Evolutionary conservation across 64 coral and sea anemone genomes (phyloP).

Genomic region (Pocillopora damicornis): DNA sequence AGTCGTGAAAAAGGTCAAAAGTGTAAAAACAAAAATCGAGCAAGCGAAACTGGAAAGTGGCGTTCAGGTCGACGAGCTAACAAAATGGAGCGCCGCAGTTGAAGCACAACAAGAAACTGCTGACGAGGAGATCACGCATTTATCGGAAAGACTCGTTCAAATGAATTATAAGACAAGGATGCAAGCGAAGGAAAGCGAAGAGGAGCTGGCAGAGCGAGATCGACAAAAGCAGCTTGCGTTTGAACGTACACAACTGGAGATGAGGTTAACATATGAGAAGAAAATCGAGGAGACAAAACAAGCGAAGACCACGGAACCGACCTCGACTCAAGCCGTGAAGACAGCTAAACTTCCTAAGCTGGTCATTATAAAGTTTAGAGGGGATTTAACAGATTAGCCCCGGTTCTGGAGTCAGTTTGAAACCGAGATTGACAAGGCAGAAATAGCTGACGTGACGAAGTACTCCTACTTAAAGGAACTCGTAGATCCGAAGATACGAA

Average conservation of each 20-base stretch:
- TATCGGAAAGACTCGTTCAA: background rate
- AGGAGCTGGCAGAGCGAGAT: background rate
- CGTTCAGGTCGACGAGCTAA: background rate
- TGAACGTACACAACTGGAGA: constrained; percentile 12
- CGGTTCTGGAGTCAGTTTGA: constrained; percentile 31
- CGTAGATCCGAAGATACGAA: constrained; percentile 20
- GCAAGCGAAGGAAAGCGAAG: background rate
- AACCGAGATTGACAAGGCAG: constrained; percentile 16
- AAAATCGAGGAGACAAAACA: constrained; percentile 13
- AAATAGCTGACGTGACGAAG: constrained; percentile 33
- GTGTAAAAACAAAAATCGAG: constrained; percentile 33
- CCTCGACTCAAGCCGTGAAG: background rate
- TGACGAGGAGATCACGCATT: constrained; percentile 23
- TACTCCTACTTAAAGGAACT: constrained; percentile 34
- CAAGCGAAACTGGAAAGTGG: constrained; percentile 4
- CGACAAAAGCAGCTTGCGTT: constrained; percentile 2
- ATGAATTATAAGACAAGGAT: background rate
- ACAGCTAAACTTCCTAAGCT: constrained; percentile 8
- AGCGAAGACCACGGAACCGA: background rate
- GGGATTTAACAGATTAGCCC: constrained; percentile 4
- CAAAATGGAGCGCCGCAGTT: constrained; percentile 27
- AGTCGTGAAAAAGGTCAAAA: background rate
- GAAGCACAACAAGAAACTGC: constrained; percentile 17
- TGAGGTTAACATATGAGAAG: constrained; percentile 23
- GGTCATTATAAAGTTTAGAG: background rate